Conservation (phyloP, 2,888 invertebrate genomes). For the Tetranychus truncatus region DNA sequence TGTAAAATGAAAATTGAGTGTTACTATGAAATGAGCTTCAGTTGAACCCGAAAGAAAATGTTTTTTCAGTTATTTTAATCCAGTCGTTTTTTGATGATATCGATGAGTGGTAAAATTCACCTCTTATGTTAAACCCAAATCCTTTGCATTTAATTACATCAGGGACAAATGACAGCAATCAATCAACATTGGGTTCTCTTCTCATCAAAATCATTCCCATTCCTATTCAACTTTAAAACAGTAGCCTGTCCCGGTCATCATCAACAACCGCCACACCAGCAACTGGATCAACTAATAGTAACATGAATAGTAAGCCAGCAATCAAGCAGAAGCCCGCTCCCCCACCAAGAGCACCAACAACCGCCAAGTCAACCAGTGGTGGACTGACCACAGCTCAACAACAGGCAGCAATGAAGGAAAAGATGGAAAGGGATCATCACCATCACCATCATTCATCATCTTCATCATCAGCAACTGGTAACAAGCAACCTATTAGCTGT, state of each 20-base stretch:
- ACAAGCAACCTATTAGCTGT: constrained; percentile 6
- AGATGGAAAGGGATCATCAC: constrained; percentile 4
- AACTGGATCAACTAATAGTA: not conserved
- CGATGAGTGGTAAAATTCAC: too few relatives aligned
- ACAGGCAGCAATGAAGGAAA: constrained; percentile 2
- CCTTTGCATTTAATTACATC: not conserved
- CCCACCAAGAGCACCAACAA: constrained; percentile 12
- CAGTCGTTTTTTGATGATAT: too few relatives aligned
- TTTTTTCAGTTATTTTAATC: too few relatives aligned
- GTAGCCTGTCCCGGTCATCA: not conserved
- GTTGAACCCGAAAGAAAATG: too few relatives aligned
- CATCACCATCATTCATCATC: constrained; percentile 2
- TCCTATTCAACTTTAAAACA: not conserved
- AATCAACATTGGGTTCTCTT: too few relatives aligned
- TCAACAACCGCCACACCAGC: not conserved
- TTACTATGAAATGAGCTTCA: too few relatives aligned
- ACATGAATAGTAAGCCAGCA: not conserved
- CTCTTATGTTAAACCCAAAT: not conserved
- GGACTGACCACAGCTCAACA: constrained; percentile 6
- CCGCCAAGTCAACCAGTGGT: not conserved
- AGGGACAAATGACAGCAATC: not conserved
- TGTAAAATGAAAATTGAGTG: too few relatives aligned
- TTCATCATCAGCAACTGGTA: not conserved
- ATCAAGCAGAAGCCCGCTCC: constrained; percentile 11
- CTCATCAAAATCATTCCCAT: too few relatives aligned